Evolutionary conservation across 2,797 vertebrate species (phyloP).

Genomic region (Thalassophryne amazonica): DNA sequence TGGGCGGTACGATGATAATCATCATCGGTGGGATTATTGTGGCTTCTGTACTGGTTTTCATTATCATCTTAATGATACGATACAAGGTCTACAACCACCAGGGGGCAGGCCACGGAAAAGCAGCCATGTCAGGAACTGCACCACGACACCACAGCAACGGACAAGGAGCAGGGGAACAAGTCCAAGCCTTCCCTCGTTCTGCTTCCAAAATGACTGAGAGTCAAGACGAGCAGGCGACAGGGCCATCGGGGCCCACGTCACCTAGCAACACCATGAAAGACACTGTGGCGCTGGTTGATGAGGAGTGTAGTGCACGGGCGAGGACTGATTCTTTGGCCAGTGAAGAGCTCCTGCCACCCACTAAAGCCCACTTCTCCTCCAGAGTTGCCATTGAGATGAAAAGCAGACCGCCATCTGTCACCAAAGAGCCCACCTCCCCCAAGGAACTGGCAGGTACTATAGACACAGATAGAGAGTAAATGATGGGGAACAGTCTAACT

Average conservation of each 20-base stretch:
- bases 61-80: slow-evolving; percentile 94
- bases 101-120: slow-evolving; percentile 75
- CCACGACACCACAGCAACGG: slow-evolving; percentile 71
- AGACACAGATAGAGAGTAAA: not conserved
- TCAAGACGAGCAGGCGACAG: slow-evolving; percentile 67
- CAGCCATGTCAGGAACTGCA: slow-evolving; percentile 42
- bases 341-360: slow-evolving; percentile 75
- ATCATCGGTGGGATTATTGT: slow-evolving; percentile 96
- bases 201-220: slow-evolving; percentile 78
- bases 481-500: too few species aligned
- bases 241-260: slow-evolving; percentile 54
- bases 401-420: slow-evolving; percentile 67
- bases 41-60: slow-evolving; percentile 91
- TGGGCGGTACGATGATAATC: slow-evolving; percentile 94
- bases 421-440: slow-evolving; percentile 74
- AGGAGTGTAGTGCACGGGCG: slow-evolving; percentile 63
- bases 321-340: slow-evolving; percentile 67
- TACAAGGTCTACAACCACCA: slow-evolving; percentile 91
- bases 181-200: slow-evolving; percentile 68
- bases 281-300: slow-evolving; percentile 75
- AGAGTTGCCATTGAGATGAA: slow-evolving; percentile 81
- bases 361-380: slow-evolving; percentile 70
- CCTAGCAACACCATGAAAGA: slow-evolving; percentile 72
- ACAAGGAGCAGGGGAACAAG: slow-evolving; percentile 60
- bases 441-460: slow-evolving; percentile 71